These are phyloP conservation scores for Sciaenops ocellatus DNA, from an alignment of 2,797 vertebrate species.

Conservation along the genomic window DNA sequence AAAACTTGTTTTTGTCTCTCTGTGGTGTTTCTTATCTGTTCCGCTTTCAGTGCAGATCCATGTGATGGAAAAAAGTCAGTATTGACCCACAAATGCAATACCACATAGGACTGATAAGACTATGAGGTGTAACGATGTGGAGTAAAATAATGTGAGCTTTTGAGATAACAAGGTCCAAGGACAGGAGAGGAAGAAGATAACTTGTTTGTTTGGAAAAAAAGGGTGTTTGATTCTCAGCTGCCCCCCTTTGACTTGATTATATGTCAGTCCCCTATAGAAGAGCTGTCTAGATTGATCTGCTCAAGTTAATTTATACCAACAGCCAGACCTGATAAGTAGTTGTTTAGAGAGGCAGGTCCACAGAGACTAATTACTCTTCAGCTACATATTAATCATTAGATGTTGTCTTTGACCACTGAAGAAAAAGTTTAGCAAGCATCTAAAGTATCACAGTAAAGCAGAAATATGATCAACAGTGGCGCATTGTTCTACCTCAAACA, in stretches of 20 bases:
- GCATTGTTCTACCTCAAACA: conserved; percentile 1
- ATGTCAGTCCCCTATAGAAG: conserved; percentile 36
- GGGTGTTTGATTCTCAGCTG: background rate
- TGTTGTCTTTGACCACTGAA: conserved; percentile 33
- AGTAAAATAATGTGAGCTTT: conserved; percentile 10
- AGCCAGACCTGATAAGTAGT: conserved; percentile 46
- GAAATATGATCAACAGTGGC: background rate
- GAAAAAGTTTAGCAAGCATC: conserved; percentile 45
- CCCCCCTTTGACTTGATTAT: conserved; percentile 48
- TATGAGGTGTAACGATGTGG: background rate
- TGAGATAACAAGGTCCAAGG: conserved; percentile 11
- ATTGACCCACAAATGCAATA: background rate
- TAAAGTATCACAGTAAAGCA: conserved; percentile 5
- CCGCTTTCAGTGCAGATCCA: background rate
- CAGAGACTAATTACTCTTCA: conserved; percentile 75
- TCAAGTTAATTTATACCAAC: conserved; percentile 67
- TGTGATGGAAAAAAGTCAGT: background rate
- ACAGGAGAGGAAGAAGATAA: conserved; percentile 3
- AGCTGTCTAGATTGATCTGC: conserved; percentile 58
- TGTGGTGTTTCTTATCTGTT: conserved; percentile 17
- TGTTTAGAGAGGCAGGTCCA: conserved; percentile 60
- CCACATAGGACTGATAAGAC: conserved; percentile 4
- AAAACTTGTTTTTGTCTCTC: background rate
- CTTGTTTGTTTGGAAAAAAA: background rate
- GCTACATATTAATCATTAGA: conserved; percentile 65